These are phyloP conservation scores for Brachionus koreanus DNA, from an alignment of 1,140 invertebrate species.

Conservation along the genomic window DNA sequence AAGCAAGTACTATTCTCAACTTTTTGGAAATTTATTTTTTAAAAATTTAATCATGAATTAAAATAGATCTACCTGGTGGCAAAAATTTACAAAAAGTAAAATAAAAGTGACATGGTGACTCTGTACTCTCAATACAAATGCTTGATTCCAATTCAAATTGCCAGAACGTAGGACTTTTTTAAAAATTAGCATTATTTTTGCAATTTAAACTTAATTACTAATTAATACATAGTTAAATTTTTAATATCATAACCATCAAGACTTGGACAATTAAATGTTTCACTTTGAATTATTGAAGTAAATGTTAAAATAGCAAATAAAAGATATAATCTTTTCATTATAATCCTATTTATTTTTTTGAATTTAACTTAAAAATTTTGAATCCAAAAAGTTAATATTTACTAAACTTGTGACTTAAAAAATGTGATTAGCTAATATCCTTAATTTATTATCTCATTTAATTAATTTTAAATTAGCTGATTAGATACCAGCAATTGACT, in stretches of 20 bases:
- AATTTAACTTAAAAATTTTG: not conserved
- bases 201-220: not conserved
- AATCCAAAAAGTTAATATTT: not conserved
- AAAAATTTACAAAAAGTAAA: conserved; percentile 42
- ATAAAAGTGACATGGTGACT: conserved; percentile 8
- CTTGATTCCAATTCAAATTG: not conserved
- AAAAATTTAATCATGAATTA: not conserved
- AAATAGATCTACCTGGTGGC: not conserved
- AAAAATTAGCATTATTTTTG: not conserved
- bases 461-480: too few species aligned
- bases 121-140: not conserved
- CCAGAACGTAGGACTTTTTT: not conserved
- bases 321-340: not conserved
- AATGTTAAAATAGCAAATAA: not conserved
- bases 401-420: not conserved
- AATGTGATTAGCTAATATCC: too few species aligned
- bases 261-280: not conserved
- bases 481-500: too few species aligned
- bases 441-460: too few species aligned
- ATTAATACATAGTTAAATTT: conserved; percentile 26
- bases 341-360: too few species aligned
- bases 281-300: not conserved
- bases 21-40: not conserved
- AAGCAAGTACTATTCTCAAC: not conserved
- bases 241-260: conserved; percentile 26